These are phyloP conservation scores for Micropterix aruncella DNA, from an alignment of 2,888 invertebrate species.

Conservation along the genomic window DNA sequence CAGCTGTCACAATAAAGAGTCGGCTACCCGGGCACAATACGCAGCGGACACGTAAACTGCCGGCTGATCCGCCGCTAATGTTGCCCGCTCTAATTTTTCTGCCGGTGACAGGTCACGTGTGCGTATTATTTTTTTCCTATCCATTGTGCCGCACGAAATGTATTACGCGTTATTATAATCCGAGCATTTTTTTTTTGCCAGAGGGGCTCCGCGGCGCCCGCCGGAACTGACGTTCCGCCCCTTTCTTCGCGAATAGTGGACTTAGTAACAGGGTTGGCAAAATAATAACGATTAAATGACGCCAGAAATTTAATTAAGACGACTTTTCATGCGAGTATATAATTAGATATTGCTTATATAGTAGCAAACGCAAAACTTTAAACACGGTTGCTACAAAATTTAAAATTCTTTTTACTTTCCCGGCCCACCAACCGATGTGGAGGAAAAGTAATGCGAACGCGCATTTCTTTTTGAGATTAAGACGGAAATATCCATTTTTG, in stretches of 20 bases:
- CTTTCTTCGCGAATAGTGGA: background rate
- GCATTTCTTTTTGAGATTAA: no score
- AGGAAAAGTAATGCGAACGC: no score
- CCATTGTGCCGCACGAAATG: background rate
- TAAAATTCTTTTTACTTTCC: no score
- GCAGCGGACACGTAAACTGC: background rate
- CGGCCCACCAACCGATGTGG: no score
- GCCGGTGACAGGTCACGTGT: conserved; percentile 42
- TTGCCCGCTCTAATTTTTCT: conserved; percentile 31
- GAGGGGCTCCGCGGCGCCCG: background rate
- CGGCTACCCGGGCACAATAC: background rate
- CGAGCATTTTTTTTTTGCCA: background rate
- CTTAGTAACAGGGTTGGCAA: background rate
- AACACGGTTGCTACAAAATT: no score
- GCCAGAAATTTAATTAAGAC: no score
- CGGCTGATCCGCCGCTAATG: background rate
- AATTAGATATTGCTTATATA: no score
- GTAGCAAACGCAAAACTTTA: no score
- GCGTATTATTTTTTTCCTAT: conserved; percentile 12
- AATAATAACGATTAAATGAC: no score
- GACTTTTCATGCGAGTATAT: no score
- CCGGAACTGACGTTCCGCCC: background rate
- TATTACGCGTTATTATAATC: background rate
- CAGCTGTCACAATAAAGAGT: background rate
- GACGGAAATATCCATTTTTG: no score